Conservation (phyloP, 1,140 invertebrate species). For the Scaptomyza montana region DNA sequence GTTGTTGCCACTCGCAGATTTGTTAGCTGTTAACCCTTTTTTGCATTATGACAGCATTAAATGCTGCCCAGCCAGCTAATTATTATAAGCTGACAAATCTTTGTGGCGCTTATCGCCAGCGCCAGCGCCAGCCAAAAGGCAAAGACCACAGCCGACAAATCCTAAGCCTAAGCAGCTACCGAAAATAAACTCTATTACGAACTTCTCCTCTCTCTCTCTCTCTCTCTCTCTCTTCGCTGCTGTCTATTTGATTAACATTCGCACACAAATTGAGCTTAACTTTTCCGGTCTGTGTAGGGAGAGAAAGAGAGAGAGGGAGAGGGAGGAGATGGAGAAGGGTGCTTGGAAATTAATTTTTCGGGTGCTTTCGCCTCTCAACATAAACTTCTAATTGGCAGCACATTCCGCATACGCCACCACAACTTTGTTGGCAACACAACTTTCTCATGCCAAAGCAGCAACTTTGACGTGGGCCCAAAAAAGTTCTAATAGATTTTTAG, state of each 20-base stretch:
- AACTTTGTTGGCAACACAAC: slow-evolving; percentile 24
- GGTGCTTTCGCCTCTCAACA: slow-evolving; percentile 45
- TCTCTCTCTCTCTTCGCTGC: background rate
- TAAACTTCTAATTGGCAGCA: slow-evolving; percentile 81
- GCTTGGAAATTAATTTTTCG: slow-evolving; percentile 67
- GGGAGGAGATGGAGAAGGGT: slow-evolving; percentile 9
- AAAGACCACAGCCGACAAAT: slow-evolving; percentile 21
- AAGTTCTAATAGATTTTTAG: slow-evolving; percentile 81
- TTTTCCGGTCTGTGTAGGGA: slow-evolving; percentile 26
- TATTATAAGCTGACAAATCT: slow-evolving; percentile 72
- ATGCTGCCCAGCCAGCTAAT: slow-evolving; percentile 58
- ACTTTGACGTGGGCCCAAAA: slow-evolving; percentile 47
- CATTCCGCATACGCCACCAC: slow-evolving; percentile 69
- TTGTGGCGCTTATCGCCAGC: slow-evolving; percentile 29
- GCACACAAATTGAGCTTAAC: slow-evolving; percentile 68
- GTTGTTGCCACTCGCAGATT: background rate
- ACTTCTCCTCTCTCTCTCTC: background rate
- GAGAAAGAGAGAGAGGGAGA: too few relatives aligned
- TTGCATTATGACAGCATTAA: background rate
- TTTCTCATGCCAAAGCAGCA: background rate
- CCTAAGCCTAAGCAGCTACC: slow-evolving; percentile 25
- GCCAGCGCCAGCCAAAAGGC: slow-evolving; percentile 41
- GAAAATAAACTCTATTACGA: slow-evolving; percentile 16
- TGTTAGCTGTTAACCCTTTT: background rate
- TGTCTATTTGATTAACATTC: slow-evolving; percentile 74